Evolutionary conservation across 2,888 invertebrate genomes (phyloP).

Genomic region (Brachyptera putata): DNA sequence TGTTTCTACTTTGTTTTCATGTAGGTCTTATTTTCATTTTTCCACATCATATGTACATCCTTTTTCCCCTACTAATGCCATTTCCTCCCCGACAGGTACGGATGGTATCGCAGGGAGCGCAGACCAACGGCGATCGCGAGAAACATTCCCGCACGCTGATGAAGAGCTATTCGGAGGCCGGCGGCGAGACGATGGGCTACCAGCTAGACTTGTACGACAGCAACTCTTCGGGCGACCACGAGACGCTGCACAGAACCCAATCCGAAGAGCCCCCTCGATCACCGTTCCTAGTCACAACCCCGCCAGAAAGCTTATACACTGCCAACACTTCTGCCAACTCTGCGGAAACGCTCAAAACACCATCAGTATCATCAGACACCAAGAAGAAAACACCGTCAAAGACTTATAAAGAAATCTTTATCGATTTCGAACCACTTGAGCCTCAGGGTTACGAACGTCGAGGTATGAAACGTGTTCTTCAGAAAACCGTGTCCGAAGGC

Average conservation of each 20-base stretch:
- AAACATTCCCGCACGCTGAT: conserved; percentile 68
- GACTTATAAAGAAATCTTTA: conserved; percentile 76
- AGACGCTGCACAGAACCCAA: conserved; percentile 74
- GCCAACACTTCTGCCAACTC: conserved; percentile 21
- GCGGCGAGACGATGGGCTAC: conserved; percentile 38
- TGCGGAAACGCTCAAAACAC: conserved; percentile 21
- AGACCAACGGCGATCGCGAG: conserved; percentile 73
- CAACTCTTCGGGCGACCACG: conserved; percentile 54
- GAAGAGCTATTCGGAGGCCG: conserved; percentile 80
- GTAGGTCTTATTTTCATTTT: too few relatives aligned
- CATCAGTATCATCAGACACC: conserved; percentile 16
- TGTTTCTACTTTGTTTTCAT: too few relatives aligned
- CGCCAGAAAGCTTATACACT: conserved; percentile 45
- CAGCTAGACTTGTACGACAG: conserved; percentile 22
- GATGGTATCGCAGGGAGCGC: conserved; percentile 86
- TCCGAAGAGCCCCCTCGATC: conserved; percentile 79
- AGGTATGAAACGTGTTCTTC: conserved; percentile 45
- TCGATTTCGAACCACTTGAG: conserved; percentile 84
- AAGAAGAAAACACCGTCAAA: conserved; percentile 39
- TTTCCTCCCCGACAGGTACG: too few relatives aligned
- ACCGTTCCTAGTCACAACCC: conserved; percentile 59
- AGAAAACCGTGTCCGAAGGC: conserved; percentile 77
- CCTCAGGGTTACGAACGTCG: conserved; percentile 54
- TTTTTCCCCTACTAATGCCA: too few relatives aligned
- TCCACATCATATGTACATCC: too few relatives aligned